Evolutionary conservation across 2,113 vertebrate genomes (phyloP).

Genomic region (Labeo rohita): DNA sequence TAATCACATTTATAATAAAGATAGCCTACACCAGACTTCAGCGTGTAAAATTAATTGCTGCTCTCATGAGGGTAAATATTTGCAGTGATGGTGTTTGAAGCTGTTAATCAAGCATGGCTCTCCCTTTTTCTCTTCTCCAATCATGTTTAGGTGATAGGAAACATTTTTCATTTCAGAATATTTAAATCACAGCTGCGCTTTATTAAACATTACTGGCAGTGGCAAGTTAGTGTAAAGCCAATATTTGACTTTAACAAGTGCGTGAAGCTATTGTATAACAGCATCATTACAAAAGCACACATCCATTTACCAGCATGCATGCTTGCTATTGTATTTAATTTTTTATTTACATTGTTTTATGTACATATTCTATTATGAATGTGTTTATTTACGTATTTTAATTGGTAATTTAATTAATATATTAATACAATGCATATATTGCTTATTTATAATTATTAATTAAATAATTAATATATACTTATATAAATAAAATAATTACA

Average conservation of each 20-base stretch:
- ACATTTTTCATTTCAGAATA: background rate
- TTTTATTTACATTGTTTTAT: background rate
- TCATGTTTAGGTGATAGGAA: background rate
- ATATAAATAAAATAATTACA: background rate
- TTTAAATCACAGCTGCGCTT: background rate
- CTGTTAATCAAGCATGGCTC: background rate
- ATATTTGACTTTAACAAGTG: constrained; percentile 1
- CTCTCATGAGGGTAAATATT: constrained; percentile 4
- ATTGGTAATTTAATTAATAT: background rate
- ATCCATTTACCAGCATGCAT: background rate
- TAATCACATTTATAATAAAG: background rate
- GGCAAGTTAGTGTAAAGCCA: background rate
- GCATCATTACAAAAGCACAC: background rate
- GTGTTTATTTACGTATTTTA: background rate
- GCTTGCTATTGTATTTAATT: background rate
- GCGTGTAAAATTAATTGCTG: no score
- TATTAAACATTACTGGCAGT: background rate
- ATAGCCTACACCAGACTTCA: background rate
- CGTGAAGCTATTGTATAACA: background rate
- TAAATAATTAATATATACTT: background rate
- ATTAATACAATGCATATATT: background rate
- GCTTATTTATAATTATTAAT: background rate
- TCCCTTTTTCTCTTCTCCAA: background rate
- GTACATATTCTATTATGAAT: background rate
- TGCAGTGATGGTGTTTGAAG: background rate